phyloP scores from a whole-genome alignment of 2,797 vertebrate species.

The Sphenopsis melanotis region DNA sequence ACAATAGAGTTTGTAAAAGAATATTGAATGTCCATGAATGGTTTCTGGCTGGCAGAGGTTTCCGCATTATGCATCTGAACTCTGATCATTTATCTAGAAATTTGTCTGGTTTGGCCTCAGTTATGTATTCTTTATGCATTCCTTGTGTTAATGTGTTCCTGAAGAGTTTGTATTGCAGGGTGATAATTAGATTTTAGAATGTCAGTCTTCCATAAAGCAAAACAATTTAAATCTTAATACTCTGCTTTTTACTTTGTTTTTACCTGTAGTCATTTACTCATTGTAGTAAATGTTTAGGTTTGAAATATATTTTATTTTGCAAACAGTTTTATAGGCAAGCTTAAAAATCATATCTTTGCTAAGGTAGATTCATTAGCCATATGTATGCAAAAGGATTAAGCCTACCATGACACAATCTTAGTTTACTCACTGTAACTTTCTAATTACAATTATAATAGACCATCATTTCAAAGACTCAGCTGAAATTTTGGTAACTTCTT shows the following conservation, averaged over 20 bases:
- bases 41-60: not conserved
- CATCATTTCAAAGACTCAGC: not conserved
- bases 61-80: not conserved
- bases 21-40: not conserved
- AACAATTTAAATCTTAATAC: not conserved
- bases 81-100: slow-evolving; percentile 2
- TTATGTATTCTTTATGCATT: not conserved
- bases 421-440: not conserved
- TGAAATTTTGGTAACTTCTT: not conserved
- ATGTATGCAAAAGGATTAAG: not conserved
- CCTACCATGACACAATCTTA: not conserved
- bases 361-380: not conserved
- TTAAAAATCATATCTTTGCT: not conserved
- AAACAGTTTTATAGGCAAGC: not conserved
- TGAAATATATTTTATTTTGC: not conserved
- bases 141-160: not conserved
- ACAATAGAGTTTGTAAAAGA: not conserved
- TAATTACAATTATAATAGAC: not conserved
- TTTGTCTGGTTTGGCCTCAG: not conserved
- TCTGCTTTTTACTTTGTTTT: not conserved
- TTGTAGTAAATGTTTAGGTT: not conserved
- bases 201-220: not conserved
- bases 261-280: not conserved
- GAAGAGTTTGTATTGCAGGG: not conserved
- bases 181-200: slow-evolving; percentile 24